Percentiles rank a stretch among this genome's conserved stretches.
Evolutionary conservation across 2,888 invertebrate genomes (phyloP).

Genomic region (Epicampocera succincta): DNA sequence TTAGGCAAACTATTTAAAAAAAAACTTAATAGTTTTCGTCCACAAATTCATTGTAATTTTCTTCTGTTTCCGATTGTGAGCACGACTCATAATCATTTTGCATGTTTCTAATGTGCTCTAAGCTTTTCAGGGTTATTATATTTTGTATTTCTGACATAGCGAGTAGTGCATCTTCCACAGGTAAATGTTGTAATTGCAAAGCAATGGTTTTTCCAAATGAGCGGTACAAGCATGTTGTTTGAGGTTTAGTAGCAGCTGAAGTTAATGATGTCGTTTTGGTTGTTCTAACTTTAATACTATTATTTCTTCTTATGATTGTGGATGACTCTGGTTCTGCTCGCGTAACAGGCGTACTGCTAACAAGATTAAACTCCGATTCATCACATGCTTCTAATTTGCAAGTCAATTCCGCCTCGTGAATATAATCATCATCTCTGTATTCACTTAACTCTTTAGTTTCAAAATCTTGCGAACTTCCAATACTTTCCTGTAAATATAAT

Average conservation of each 20-base stretch:
- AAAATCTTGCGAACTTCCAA: neutral
- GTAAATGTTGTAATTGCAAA: conserved; percentile 39
- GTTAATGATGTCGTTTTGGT: neutral
- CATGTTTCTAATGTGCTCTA: conserved; percentile 19
- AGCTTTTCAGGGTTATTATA: conserved; percentile 28
- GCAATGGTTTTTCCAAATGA: conserved; percentile 47
- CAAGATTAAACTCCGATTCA: neutral
- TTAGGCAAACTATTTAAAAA: too few relatives aligned
- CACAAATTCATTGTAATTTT: conserved; percentile 10
- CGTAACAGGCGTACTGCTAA: neutral
- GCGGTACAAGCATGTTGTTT: conserved; percentile 14
- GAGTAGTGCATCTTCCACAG: conserved; percentile 14
- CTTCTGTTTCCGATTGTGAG: conserved; percentile 17
- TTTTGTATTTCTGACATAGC: conserved; percentile 45
- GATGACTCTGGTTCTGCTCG: neutral
- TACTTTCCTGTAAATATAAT: conserved; percentile 15
- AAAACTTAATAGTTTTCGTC: conserved; percentile 7
- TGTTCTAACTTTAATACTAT: neutral
- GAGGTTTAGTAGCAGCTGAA: neutral
- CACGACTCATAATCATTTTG: neutral
- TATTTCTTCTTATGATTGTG: neutral
- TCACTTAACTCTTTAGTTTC: conserved; percentile 4
- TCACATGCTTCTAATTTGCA: conserved; percentile 12
- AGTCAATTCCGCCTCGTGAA: conserved; percentile 6
- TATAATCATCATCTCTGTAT: neutral